Base-by-base conservation (phyloP, 2,113 vertebrate species). In the Petroica traversi region DNA sequence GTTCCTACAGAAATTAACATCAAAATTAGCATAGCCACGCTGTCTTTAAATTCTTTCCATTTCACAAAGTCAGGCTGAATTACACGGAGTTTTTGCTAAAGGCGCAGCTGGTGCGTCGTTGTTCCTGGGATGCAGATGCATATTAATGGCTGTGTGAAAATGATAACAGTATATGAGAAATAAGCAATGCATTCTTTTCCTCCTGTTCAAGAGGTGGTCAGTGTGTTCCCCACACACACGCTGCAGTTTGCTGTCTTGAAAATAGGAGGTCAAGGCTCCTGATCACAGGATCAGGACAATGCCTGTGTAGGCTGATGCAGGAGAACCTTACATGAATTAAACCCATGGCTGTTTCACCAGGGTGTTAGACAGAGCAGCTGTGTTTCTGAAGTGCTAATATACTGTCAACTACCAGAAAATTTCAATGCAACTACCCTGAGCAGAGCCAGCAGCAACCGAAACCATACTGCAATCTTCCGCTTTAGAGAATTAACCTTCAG, bases 1-100 rank as follows among this genome's bases (percentile, higher is more conserved):
- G 19, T 89, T 94, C 74, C 71, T 88, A 85, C 34, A 80, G 63
- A 91, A 96, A 96, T 94, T 92, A 94, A 73, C 92, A 96, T 94
- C 33, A 73, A 67, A 94, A 95, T 92, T 92, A 94, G 38, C 75
- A 93, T 66, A 88, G 29, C 45, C 38, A 61, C 9, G 12, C 36
- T 49, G 62, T 82, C 84, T 95, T 95, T 73, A 91, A 92, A 89
- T 89, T 84, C 68, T 58, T 93, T 34, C 41, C 19, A 49, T 93
- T 79, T 73, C 85, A 76, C 15, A 40, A 91, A 94, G 93, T 91
- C 19, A 4, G 0, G 0, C 40, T 89, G 81, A 94, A 95, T 93
- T 91, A 72, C 62, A 69, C 1, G 4, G 66, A 85, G 74, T 41
- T 88, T 86, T 76, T 91, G 69, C 84, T 92, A 73, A 87, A 91